Percentiles rank a stretch among this genome's conserved stretches.
Evolutionary conservation across 2,797 vertebrate genomes (phyloP).

Genomic region (Hippocampus kuda): DNA sequence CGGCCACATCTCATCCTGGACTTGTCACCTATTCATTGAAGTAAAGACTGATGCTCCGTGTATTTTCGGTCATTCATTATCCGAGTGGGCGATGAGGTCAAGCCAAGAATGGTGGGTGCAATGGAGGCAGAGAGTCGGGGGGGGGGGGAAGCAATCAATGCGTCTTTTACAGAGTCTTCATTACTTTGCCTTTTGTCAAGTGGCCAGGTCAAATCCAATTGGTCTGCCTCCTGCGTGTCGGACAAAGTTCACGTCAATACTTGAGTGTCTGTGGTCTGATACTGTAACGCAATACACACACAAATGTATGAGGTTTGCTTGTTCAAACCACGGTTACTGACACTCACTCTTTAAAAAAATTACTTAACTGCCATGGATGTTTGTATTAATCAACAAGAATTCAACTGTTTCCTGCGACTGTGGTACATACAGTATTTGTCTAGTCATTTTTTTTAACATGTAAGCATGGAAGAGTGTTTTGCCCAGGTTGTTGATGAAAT

Average conservation of each 20-base stretch:
- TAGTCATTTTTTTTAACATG: too few species aligned
- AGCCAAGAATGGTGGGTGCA: conserved; percentile 6
- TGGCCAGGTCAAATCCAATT: conserved; percentile 48
- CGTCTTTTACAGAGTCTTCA: conserved; percentile 60
- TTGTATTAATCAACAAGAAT: too few species aligned
- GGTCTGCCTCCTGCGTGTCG: conserved; percentile 36
- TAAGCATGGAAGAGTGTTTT: too few species aligned
- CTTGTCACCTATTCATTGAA: too few species aligned
- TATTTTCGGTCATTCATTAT: not conserved
- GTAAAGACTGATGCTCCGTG: too few species aligned
- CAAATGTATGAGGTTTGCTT: not conserved
- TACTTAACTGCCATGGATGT: too few species aligned
- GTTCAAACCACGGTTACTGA: not conserved
- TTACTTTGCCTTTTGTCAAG: conserved; percentile 59
- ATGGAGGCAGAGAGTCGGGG: conserved; percentile 19
- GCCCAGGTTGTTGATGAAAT: too few species aligned
- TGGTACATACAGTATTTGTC: too few species aligned
- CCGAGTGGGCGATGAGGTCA: not conserved
- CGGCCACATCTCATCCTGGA: too few species aligned
- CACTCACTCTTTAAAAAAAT: too few species aligned
- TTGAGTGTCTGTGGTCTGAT: conserved; percentile 12
- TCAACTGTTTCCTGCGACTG: too few species aligned
- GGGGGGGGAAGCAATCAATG: conserved; percentile 46
- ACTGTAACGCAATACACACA: not conserved
- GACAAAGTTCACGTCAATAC: conserved; percentile 59